Conservation (phyloP, 1,140 invertebrate genomes). For the Fopius arisanus region DNA sequence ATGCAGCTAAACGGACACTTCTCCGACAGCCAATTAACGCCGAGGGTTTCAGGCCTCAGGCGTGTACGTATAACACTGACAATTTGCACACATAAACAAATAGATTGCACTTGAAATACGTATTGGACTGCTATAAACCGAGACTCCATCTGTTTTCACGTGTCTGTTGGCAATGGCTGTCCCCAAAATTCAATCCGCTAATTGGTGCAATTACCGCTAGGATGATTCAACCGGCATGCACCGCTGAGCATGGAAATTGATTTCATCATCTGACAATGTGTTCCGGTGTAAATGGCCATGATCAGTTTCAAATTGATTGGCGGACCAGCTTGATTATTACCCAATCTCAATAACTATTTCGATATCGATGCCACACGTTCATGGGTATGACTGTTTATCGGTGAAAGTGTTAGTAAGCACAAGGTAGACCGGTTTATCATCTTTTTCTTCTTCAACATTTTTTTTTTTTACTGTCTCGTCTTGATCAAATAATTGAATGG, state of each 20-base stretch:
- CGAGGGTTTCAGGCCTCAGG: neutral
- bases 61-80: neutral
- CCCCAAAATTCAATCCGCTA: conserved; percentile 26
- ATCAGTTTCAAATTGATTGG: conserved; percentile 18
- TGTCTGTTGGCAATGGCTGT: conserved; percentile 1
- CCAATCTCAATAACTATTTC: neutral
- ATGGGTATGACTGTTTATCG: neutral
- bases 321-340: neutral
- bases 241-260: conserved; percentile 23
- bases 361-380: neutral
- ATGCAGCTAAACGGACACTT: conserved; percentile 8
- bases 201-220: conserved; percentile 18
- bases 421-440: neutral
- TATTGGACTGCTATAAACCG: neutral
- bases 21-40: conserved; percentile 34
- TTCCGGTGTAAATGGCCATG: neutral
- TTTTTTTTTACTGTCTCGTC: no score
- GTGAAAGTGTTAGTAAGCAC: neutral
- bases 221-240: conserved; percentile 3
- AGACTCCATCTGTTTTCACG: neutral
- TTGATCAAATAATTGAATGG: no score
- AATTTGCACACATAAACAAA: conserved; percentile 2
- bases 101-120: neutral
- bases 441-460: neutral
- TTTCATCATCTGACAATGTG: conserved; percentile 22